Percentiles rank a stretch among this genome's conserved stretches.
phyloP scores from a whole-genome alignment of 2,888 invertebrate genomes.

The Dynastes grantii region DNA sequence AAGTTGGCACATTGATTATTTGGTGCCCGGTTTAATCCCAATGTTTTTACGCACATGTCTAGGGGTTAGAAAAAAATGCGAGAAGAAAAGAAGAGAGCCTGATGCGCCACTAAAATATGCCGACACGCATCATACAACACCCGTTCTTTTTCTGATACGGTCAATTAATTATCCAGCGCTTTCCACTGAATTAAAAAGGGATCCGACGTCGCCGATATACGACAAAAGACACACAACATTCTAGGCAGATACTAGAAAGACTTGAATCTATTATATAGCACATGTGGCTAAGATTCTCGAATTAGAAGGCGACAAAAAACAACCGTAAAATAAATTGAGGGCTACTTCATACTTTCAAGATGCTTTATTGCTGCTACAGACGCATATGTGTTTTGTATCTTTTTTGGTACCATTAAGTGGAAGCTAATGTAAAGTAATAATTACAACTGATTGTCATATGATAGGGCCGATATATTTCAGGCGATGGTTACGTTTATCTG shows the following conservation, averaged over 20 bases:
- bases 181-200: conserved; percentile 12
- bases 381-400: not conserved
- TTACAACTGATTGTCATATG: conserved; percentile 20
- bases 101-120: not conserved
- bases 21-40: too few species aligned
- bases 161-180: conserved; percentile 13
- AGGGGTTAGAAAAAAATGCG: not conserved
- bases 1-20: too few species aligned
- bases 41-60: too few species aligned
- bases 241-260: not conserved
- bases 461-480: not conserved
- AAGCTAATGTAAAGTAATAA: conserved; percentile 9
- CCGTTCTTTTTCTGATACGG: conserved; percentile 26
- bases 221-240: not conserved
- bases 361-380: not conserved
- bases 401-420: not conserved
- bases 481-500: too few species aligned
- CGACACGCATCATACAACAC: not conserved
- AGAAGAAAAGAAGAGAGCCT: not conserved
- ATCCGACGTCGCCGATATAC: not conserved
- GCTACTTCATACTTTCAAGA: conserved; percentile 12
- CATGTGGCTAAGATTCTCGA: not conserved
- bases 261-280: not conserved
- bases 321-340: not conserved
- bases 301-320: not conserved